These are phyloP conservation scores for Aselliscus stoliczkanus DNA, from an alignment of 2,797 vertebrate species.

Conservation along the genomic window DNA sequence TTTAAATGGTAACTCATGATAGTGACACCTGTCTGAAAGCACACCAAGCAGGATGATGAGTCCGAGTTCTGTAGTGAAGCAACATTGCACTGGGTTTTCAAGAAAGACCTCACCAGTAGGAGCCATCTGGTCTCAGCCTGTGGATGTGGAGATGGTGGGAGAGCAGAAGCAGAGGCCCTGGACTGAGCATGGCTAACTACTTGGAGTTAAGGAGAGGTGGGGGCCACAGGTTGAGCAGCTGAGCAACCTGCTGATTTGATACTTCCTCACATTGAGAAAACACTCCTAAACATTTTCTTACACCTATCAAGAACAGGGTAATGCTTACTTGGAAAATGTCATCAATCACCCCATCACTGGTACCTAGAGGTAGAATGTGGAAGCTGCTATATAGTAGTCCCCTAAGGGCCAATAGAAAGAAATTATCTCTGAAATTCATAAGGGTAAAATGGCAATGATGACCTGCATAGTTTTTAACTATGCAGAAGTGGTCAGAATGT, in stretches of 20 bases:
- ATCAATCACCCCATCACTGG: not conserved
- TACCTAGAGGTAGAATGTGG: not conserved
- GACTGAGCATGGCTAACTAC: not conserved
- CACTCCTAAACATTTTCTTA: not conserved
- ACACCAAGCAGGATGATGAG: not conserved
- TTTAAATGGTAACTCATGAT: not conserved
- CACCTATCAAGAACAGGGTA: not conserved
- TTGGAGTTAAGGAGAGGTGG: not conserved
- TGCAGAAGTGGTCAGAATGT: conserved; percentile 10
- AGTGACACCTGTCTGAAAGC: not conserved
- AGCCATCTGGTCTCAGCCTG: not conserved
- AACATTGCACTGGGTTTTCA: not conserved
- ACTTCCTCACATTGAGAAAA: not conserved
- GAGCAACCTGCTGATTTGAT: not conserved
- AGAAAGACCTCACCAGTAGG: not conserved
- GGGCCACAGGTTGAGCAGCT: too few species aligned
- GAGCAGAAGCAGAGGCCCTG: not conserved
- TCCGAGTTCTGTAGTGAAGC: not conserved
- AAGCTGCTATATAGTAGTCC: not conserved
- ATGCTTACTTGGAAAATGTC: not conserved
- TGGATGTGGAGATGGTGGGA: not conserved
- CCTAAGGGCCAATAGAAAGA: not conserved
- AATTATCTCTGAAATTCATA: conserved; percentile 21
- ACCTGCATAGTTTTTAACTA: conserved; percentile 25
- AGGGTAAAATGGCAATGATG: not conserved